Percentiles rank a stretch among this genome's conserved stretches.
These are phyloP conservation scores for Glyphotaelius pellucidus DNA, from an alignment of 2,888 invertebrate species.

Conservation along the genomic window DNA sequence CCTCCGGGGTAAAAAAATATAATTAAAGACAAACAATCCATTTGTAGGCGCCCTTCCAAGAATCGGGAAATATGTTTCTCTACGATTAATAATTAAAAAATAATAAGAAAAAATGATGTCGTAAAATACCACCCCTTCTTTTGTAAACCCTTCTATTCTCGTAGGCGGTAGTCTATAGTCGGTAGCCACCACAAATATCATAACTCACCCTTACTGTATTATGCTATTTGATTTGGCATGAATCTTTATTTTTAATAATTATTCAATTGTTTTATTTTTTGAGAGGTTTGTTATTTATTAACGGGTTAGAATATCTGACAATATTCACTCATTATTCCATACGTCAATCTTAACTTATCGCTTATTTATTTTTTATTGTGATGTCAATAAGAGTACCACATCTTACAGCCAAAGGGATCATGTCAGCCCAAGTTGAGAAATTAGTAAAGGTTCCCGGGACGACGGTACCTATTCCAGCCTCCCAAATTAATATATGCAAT, in stretches of 20 bases:
- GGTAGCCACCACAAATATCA: constrained; percentile 10
- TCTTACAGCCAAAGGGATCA: not conserved
- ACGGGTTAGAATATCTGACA: too few relatives aligned
- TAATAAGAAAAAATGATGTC: constrained; percentile 67
- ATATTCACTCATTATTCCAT: not conserved
- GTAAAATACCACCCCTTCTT: constrained; percentile 57
- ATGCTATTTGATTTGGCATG: constrained; percentile 25
- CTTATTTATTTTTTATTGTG: not conserved
- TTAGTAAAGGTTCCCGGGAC: too few relatives aligned
- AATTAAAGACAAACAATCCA: constrained; percentile 66
- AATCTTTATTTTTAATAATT: not conserved
- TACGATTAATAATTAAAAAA: constrained; percentile 67
- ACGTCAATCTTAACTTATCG: not conserved
- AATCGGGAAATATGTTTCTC: constrained; percentile 67
- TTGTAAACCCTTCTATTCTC: constrained; percentile 30
- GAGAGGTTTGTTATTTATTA: not conserved
- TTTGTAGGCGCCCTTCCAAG: constrained; percentile 59
- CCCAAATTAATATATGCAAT: too few relatives aligned
- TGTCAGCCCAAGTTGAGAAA: too few relatives aligned
- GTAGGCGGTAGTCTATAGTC: not conserved
- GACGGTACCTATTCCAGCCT: too few relatives aligned
- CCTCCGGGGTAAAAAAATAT: constrained; percentile 62
- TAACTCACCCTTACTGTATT: constrained; percentile 45
- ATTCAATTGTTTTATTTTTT: not conserved
- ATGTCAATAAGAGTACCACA: not conserved